Evolutionary conservation across 2,797 vertebrate genomes (phyloP).

Genomic region (Orestias chungarensis): DNA sequence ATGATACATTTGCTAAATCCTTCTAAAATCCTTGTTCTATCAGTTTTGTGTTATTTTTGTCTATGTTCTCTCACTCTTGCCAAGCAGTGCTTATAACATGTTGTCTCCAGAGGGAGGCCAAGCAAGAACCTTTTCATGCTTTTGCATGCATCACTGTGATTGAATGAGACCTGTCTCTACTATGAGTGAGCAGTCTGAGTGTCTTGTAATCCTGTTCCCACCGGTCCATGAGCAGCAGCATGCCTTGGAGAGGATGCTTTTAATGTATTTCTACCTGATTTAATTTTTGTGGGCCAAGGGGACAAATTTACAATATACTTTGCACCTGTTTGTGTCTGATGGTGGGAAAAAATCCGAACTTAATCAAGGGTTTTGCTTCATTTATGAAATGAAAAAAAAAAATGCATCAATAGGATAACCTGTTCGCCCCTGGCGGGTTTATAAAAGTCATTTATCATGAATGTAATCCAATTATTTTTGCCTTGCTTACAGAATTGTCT

Average conservation of each 20-base stretch:
- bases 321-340: slow-evolving; percentile 1
- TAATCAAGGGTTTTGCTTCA: slow-evolving; percentile 52
- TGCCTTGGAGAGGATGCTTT: slow-evolving; percentile 22
- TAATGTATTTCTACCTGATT: slow-evolving; percentile 39
- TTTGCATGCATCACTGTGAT: slow-evolving; percentile 53
- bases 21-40: slow-evolving; percentile 29
- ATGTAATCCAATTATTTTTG: slow-evolving; percentile 69
- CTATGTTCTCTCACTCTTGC: slow-evolving; percentile 19
- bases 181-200: slow-evolving; percentile 57
- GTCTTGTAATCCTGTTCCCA: slow-evolving; percentile 66
- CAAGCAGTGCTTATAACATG: slow-evolving; percentile 32
- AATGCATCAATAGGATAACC: slow-evolving; percentile 73
- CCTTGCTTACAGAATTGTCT: slow-evolving; percentile 50
- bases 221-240: slow-evolving; percentile 42
- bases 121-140: slow-evolving; percentile 46
- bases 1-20: slow-evolving; percentile 19
- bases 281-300: slow-evolving; percentile 38
- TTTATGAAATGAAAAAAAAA: slow-evolving; percentile 48
- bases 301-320: slow-evolving; percentile 25
- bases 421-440: slow-evolving; percentile 57
- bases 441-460: slow-evolving; percentile 65
- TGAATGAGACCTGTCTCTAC: slow-evolving; percentile 62
- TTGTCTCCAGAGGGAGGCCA: slow-evolving; percentile 19
- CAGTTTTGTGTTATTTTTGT: slow-evolving; percentile 5
- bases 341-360: slow-evolving; percentile 27